Evolutionary conservation across 2,797 vertebrate species (phyloP).

Genomic region (Mallotus villosus): DNA sequence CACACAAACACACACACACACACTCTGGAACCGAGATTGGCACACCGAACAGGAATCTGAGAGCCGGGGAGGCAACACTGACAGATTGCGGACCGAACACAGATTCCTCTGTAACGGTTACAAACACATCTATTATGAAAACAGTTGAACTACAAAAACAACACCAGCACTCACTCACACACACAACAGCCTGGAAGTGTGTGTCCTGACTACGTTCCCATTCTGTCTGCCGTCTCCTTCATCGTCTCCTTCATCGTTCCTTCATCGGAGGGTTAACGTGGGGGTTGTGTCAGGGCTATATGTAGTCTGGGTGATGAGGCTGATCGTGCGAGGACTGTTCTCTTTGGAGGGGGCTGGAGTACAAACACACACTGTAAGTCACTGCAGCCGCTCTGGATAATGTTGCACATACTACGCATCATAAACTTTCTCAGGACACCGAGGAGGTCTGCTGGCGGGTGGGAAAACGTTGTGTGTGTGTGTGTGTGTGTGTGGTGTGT

Average conservation of each 20-base stretch:
- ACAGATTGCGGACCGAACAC: constrained; percentile 31
- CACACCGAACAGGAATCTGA: background rate
- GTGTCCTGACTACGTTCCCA: constrained; percentile 24
- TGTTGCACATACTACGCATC: constrained; percentile 46
- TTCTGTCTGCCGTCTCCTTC: constrained; percentile 26
- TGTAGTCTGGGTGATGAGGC: constrained; percentile 36
- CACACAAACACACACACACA: constrained; percentile 23
- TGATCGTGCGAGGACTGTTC: constrained; percentile 16
- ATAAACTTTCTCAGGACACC: constrained; percentile 54
- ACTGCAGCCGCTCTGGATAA: constrained; percentile 47
- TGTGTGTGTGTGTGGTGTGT: background rate
- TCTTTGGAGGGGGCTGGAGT: constrained; percentile 26
- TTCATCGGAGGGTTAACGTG: constrained; percentile 26
- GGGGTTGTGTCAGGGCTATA: constrained; percentile 24
- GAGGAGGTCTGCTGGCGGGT: constrained; percentile 34
- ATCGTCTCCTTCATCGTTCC: constrained; percentile 2
- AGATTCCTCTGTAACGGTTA: constrained; percentile 22
- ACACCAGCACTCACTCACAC: constrained; percentile 6
- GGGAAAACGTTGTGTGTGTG: constrained; percentile 34
- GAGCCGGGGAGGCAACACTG: constrained; percentile 14
- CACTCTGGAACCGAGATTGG: constrained; percentile 23
- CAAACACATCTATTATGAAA: constrained; percentile 25
- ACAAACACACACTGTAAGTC: constrained; percentile 40
- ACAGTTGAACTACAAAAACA: background rate
- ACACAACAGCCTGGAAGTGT: constrained; percentile 11